Base-by-base conservation (phyloP, 1,140 invertebrate species). In the Aradophagus sp. region DNA sequence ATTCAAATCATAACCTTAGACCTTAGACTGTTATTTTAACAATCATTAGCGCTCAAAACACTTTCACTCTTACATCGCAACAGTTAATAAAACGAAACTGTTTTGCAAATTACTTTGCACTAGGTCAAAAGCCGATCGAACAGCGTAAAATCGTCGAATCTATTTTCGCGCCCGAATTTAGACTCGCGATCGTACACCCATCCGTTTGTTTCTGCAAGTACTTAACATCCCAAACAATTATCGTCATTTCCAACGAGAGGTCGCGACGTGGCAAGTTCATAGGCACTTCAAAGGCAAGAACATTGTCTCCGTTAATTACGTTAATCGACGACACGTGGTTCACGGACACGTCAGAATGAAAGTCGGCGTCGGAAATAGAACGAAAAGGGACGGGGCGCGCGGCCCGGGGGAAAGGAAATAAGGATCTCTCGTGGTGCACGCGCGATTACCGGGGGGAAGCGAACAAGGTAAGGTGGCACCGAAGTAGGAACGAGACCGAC, bases 251-350 rank as follows among this genome's bases (percentile, higher is more conserved):
- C 52, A 50, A 38, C 26, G 10, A 52, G 52, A 59, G 39, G 27
- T 44, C 23, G 15, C 31, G 31, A 17, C n/a, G 20, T 23, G 20
- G 20, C 20, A 8, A 23, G 1, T 14, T 55, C 6, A 16, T 20
- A 44, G 44, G 31, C 41, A 73, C 59, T 65, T 73, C 63, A 73
- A 73, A 73, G 70, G 6, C 29, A 11, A 27, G 26, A 65, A 73
- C 65, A 68, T 65, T 48, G 58, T 74, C 66, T 74, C 71, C 63
- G 70, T 78, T 83, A 84, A 84, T 83, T 83, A 83, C 77, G 79
- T 76, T 85, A 84, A 84, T 83, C 80, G 81, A 76, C 72, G 80
- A 78, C 83, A 85, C 82, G 82, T 83, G 83, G 78, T 80, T 76
- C 61, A 76, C 58, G 48, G 47, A 41, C 47, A 32, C 19, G 52